These are phyloP conservation scores for Achlya flavicornis DNA, from an alignment of 2,888 invertebrate species.

Conservation along the genomic window DNA sequence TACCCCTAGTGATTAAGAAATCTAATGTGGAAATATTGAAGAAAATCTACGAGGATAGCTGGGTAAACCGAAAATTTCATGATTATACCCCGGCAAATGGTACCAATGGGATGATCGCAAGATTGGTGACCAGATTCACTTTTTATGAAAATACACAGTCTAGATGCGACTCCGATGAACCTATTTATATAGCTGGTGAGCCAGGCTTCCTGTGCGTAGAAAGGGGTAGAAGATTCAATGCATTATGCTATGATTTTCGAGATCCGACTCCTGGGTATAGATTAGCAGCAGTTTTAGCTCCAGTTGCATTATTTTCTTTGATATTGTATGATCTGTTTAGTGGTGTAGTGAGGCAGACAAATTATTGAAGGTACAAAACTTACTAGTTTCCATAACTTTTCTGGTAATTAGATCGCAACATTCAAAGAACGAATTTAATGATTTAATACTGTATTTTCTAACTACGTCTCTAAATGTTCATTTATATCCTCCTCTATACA, in stretches of 20 bases:
- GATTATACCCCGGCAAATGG: conserved; percentile 44
- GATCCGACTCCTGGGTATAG: conserved; percentile 71
- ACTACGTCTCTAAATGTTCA: too few species aligned
- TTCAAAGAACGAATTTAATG: too few species aligned
- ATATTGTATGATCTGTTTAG: conserved; percentile 75
- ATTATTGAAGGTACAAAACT: conserved; percentile 36
- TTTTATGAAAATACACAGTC: conserved; percentile 57
- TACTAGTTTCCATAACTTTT: not conserved
- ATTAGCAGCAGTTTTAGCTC: conserved; percentile 67
- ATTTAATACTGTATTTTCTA: too few species aligned
- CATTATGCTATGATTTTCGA: conserved; percentile 66
- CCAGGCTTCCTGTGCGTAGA: conserved; percentile 65
- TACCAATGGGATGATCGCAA: conserved; percentile 55
- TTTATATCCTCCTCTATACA: too few species aligned
- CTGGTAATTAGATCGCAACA: too few species aligned
- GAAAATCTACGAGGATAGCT: conserved; percentile 50
- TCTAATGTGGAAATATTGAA: conserved; percentile 46
- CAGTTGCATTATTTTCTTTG: conserved; percentile 67
- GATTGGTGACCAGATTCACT: conserved; percentile 61
- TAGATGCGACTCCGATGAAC: conserved; percentile 60
- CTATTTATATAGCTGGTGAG: conserved; percentile 58
- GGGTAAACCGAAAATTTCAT: conserved; percentile 43
- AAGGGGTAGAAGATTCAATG: conserved; percentile 56
- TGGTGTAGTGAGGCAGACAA: conserved; percentile 70
- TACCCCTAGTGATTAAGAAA: not conserved